Base-by-base conservation (phyloP, 2,888 invertebrate genomes). In the Pollenia amentaria region DNA sequence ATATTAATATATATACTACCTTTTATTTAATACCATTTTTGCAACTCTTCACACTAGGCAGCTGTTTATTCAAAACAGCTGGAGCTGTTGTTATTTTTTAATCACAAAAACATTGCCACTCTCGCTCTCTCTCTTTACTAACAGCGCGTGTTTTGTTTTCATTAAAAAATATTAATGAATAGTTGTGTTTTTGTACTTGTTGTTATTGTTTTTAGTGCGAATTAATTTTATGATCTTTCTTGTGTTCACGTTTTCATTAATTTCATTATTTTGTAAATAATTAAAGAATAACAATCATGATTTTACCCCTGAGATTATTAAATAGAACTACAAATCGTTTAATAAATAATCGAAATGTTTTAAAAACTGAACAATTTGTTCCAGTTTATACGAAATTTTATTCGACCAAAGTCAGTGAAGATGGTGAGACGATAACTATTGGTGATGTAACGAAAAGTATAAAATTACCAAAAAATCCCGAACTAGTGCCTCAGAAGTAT, bases 401-500 rank as follows among this genome's bases (percentile, higher is more conserved):
- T 73, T 69, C 89, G 4, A 89, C 88, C 29, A 84, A 88, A 57
- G 60, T 80, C 3, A 65, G 11, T 11, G 82, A 75, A 60, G 55
- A 57, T 12, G 57, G 62, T n/a, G 84, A 70, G 8, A 79, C 73
- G 11, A 95, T 97, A 65, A 95, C 95, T 51, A 97, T 97, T 89
- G 97, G 96, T 89, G 96, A 96, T 93, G 95, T 97, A 88, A 95
- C 95, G 48, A 97, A 96, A 92, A 94, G 94, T 73, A 90, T 96
- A n/a, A 94, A 93, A 85, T 91, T 93, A 64, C 95, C 97, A 0
- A 95, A 95, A 89, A 95, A 95, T 91, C 95, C 96, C 3, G 97
- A 98, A 94, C 95, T 97, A 92, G 97, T 99, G n/a, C 98, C 99
- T 0, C 91, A 91, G 76, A 93, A 92, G 89, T 93, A 93, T 90